Conservation (phyloP, 2,113 vertebrate species). For the Zonotrichia leucophrys region DNA sequence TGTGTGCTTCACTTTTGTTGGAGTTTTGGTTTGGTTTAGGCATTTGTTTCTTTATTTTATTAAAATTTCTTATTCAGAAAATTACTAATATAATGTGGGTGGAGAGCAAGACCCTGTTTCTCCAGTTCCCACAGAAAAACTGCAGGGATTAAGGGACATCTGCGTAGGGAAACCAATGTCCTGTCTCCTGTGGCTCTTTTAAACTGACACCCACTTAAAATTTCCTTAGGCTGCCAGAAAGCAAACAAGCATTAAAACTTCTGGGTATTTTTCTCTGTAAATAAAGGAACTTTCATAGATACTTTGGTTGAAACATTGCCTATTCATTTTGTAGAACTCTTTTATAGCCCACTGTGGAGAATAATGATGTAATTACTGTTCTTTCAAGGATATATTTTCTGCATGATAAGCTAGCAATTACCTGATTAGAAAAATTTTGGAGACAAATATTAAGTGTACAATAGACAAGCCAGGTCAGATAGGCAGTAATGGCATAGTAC, state of each 20-base stretch:
- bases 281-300: background rate
- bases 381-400: slow-evolving; percentile 63
- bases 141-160: background rate
- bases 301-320: background rate
- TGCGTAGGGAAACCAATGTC: background rate
- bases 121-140: background rate
- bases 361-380: slow-evolving; percentile 61
- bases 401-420: slow-evolving; percentile 68
- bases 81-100: background rate
- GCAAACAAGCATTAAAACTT: background rate
- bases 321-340: slow-evolving; percentile 55
- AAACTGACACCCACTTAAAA: background rate
- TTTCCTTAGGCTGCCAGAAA: background rate
- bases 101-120: background rate
- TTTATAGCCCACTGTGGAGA: slow-evolving; percentile 50
- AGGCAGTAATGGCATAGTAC: slow-evolving; percentile 47
- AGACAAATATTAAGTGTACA: slow-evolving; percentile 55
- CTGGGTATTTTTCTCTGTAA: background rate
- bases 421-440: slow-evolving; percentile 61
- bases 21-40: background rate
- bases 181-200: background rate
- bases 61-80: background rate
- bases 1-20: background rate
- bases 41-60: background rate
- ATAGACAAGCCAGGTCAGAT: slow-evolving; percentile 45